Percentiles rank a stretch among this genome's conserved stretches.
Conservation (phyloP, 2,113 vertebrate genomes). For the Haplochromis burtoni region DNA sequence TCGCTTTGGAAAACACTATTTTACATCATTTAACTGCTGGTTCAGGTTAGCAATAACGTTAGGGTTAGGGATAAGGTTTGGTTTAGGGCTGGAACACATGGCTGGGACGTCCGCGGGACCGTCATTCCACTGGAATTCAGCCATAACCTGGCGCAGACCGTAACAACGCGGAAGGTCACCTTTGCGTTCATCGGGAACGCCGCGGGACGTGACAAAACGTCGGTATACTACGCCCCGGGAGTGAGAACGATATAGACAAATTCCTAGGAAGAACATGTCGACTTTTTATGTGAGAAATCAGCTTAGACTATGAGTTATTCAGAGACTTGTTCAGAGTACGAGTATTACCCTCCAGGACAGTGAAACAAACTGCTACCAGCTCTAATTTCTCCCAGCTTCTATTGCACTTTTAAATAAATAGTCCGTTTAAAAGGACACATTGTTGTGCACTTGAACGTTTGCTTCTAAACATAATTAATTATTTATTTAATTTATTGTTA, state of each 20-base stretch:
- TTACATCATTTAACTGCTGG: background rate
- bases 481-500: background rate
- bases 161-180: background rate
- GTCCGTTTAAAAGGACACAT: accelerated
- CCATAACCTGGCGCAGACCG: background rate
- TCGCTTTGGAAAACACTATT: accelerated
- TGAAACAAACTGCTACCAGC: background rate
- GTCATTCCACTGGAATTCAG: background rate
- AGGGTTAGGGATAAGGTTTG: background rate
- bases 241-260: background rate
- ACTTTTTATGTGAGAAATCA: background rate
- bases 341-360: background rate
- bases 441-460: background rate
- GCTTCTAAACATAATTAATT: background rate
- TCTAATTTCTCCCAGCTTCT: background rate
- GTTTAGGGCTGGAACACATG: background rate
- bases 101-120: accelerated
- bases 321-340: background rate
- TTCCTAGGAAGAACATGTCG: background rate
- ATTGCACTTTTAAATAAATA: background rate
- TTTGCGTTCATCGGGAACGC: accelerated
- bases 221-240: accelerated
- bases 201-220: background rate
- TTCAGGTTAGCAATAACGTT: accelerated
- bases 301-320: background rate